phyloP scores from a whole-genome alignment of 1,140 invertebrate species.

The Pseudomyrmex gracilis region DNA sequence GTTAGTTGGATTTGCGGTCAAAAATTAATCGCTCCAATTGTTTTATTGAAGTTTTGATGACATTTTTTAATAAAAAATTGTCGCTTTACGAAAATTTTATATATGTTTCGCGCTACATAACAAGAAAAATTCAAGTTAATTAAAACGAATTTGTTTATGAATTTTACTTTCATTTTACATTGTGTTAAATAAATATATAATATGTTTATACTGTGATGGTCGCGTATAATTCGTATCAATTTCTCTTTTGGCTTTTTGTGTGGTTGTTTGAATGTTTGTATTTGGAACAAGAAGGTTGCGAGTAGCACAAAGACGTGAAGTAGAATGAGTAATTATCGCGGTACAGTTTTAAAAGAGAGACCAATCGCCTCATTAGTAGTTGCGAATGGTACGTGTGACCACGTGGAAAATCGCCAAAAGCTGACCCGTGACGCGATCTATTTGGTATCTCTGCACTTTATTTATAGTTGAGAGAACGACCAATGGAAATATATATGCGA shows the following conservation, averaged over 20 bases:
- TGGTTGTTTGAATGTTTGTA: not conserved
- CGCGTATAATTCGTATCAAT: no score
- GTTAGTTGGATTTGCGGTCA: not conserved
- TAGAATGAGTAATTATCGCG: constrained; percentile 32
- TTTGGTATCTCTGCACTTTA: constrained; percentile 79
- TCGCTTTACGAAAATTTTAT: no score
- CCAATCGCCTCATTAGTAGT: constrained; percentile 53
- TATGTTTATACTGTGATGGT: no score
- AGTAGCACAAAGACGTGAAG: not conserved
- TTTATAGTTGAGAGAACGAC: constrained; percentile 81
- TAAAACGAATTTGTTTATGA: not conserved
- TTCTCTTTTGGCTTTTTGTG: no score
- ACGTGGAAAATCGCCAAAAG: constrained; percentile 79
- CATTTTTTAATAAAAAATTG: no score
- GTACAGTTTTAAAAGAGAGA: constrained; percentile 46
- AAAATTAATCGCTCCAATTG: not conserved
- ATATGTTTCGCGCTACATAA: not conserved
- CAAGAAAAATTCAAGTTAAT: constrained; percentile 1
- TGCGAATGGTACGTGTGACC: constrained; percentile 55
- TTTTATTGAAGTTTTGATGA: not conserved
- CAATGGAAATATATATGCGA: constrained; percentile 80
- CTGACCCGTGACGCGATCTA: constrained; percentile 69
- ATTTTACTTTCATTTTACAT: not conserved
- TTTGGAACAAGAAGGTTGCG: not conserved
- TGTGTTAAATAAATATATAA: no score